Evolutionary conservation across 2,797 vertebrate species (phyloP).

Genomic region (Fistularia commersonii): DNA sequence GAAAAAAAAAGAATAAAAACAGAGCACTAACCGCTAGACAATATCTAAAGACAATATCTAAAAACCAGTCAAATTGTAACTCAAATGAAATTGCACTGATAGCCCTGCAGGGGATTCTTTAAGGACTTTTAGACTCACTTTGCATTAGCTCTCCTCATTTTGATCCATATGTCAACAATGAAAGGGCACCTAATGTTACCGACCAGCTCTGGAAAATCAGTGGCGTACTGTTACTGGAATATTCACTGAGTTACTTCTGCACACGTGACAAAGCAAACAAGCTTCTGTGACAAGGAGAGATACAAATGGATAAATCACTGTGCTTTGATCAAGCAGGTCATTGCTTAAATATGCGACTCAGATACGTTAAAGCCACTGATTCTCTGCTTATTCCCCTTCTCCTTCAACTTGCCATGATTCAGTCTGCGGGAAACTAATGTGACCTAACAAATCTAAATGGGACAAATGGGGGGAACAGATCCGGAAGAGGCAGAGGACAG

Average conservation of each 20-base stretch:
- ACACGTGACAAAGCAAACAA: constrained; percentile 35
- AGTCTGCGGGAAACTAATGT: constrained; percentile 62
- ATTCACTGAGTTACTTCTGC: constrained; percentile 12
- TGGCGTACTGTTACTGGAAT: constrained; percentile 18
- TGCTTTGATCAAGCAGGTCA: constrained; percentile 34
- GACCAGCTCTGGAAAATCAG: constrained; percentile 50
- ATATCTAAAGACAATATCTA: constrained; percentile 6
- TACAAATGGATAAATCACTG: constrained; percentile 46
- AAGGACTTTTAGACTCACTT: constrained; percentile 75
- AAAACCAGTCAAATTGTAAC: constrained; percentile 36
- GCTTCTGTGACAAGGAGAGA: constrained; percentile 9
- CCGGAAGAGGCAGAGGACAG: constrained; percentile 31
- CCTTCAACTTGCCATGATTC: constrained; percentile 24
- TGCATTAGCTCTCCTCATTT: constrained; percentile 61
- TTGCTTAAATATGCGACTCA: constrained; percentile 40
- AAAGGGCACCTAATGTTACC: constrained; percentile 74
- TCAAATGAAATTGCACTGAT: constrained; percentile 64
- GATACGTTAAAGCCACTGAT: constrained; percentile 20
- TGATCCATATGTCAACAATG: constrained; percentile 61
- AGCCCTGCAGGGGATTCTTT: constrained; percentile 71
- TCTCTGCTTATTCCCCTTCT: constrained; percentile 11
- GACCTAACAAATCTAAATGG: constrained; percentile 69
- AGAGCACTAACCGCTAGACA: too few species aligned
- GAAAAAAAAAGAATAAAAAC: too few species aligned
- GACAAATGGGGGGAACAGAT: constrained; percentile 38